A percentile compares a stretch with the other conserved stretches of the same genome.
Evolutionary conservation across 2,797 vertebrate species (phyloP).

Genomic region (Cynodonichthys magdalenae): DNA sequence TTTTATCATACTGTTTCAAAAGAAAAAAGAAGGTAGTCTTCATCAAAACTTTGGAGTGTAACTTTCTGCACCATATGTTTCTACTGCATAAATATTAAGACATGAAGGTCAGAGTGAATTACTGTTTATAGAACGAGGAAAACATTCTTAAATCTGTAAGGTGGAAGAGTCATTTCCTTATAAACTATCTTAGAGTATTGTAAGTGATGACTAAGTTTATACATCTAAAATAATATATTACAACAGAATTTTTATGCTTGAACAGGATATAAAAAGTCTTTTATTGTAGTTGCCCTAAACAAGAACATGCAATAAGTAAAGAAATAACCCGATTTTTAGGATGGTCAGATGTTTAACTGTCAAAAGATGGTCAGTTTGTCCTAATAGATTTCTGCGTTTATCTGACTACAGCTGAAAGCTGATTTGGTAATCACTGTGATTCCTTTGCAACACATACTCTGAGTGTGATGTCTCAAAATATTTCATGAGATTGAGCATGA

Average conservation of each 20-base stretch:
- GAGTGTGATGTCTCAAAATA: too few species aligned
- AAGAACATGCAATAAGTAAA: constrained; percentile 1
- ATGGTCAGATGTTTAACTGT: constrained; percentile 40
- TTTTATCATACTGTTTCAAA: too few species aligned
- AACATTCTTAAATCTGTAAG: neutral
- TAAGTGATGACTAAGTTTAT: neutral
- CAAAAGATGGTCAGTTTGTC: constrained; percentile 39
- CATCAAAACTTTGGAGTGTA: too few species aligned
- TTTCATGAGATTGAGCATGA: too few species aligned
- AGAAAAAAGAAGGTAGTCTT: too few species aligned
- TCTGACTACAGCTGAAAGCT: too few species aligned
- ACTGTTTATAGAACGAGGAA: too few species aligned
- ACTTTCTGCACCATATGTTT: too few species aligned
- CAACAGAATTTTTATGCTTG: neutral
- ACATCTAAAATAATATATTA: constrained; percentile 6
- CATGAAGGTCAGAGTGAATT: neutral
- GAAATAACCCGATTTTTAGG: constrained; percentile 13
- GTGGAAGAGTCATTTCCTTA: neutral
- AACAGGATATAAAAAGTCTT: neutral
- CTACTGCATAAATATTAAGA: neutral
- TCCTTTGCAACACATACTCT: too few species aligned
- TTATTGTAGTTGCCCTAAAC: constrained; percentile 5
- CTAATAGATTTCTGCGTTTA: constrained; percentile 10
- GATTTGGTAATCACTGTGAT: too few species aligned
- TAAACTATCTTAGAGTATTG: too few species aligned